These are phyloP conservation scores for Lasioglossum lativentre DNA, from an alignment of 2,888 invertebrate species.

Conservation along the genomic window DNA sequence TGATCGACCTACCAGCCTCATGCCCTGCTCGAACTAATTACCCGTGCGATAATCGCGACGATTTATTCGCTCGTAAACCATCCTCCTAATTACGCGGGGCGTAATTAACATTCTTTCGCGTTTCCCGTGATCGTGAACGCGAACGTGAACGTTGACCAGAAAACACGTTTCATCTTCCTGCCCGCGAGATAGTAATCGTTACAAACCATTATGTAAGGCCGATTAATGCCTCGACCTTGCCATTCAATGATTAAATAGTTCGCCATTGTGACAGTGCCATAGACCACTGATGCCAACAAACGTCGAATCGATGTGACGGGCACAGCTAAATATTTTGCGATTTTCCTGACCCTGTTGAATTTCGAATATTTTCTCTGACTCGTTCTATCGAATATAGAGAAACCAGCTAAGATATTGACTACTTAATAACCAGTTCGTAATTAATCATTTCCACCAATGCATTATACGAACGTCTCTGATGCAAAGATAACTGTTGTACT, in stretches of 20 bases:
- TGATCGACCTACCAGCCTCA: background rate
- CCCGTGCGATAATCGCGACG: constrained; percentile 3
- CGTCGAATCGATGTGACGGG: background rate
- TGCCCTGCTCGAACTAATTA: constrained; percentile 14
- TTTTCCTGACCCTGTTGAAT: background rate
- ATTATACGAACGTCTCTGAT: no score
- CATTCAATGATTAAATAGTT: constrained; percentile 73
- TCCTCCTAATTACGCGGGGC: constrained; percentile 26
- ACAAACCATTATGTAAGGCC: constrained; percentile 74
- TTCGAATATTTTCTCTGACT: background rate
- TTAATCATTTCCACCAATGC: background rate
- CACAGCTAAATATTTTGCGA: background rate
- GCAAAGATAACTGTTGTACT: background rate
- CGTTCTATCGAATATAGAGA: no score
- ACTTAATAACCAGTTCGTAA: background rate
- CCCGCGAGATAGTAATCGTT: constrained; percentile 61
- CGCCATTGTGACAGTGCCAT: constrained; percentile 53
- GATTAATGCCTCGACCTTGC: constrained; percentile 77
- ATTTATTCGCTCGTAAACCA: constrained; percentile 36
- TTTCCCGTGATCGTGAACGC: constrained; percentile 18
- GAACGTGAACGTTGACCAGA: constrained; percentile 38
- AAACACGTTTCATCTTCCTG: constrained; percentile 44
- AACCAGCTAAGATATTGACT: background rate
- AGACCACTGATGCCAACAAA: constrained; percentile 31
- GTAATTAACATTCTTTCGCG: constrained; percentile 45